Evolutionary conservation across 1,140 invertebrate genomes (phyloP).

Genomic region (Hycleus phaleratus): DNA sequence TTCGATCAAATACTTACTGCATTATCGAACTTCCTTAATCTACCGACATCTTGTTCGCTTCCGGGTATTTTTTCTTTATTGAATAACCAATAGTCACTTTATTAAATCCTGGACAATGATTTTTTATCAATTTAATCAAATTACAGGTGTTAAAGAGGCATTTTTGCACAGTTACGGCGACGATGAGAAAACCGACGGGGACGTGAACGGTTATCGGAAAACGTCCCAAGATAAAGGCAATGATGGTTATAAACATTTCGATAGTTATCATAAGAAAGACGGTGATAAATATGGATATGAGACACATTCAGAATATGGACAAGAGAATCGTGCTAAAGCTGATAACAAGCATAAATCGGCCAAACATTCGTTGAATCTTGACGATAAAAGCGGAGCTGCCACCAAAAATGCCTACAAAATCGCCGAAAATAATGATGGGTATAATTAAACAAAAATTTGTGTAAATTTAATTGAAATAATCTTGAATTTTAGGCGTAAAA

Average conservation of each 20-base stretch:
- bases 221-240: slow-evolving; percentile 55
- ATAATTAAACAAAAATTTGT: slow-evolving; percentile 10
- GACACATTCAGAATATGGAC: slow-evolving; percentile 54
- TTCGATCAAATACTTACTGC: neutral
- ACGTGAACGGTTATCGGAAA: slow-evolving; percentile 57
- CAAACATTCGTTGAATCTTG: slow-evolving; percentile 9
- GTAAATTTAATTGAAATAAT: neutral
- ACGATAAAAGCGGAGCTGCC: slow-evolving; percentile 18
- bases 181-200: slow-evolving; percentile 40
- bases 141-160: slow-evolving; percentile 29
- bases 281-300: slow-evolving; percentile 63
- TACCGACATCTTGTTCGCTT: neutral
- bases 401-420: slow-evolving; percentile 28
- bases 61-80: neutral
- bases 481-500: slow-evolving; percentile 12
- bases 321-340: slow-evolving; percentile 37
- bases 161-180: slow-evolving; percentile 34
- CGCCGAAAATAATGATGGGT: slow-evolving; percentile 27
- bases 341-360: slow-evolving; percentile 21
- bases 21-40: no score
- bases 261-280: slow-evolving; percentile 62
- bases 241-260: slow-evolving; percentile 61
- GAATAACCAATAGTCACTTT: neutral
- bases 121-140: neutral
- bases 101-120: neutral